Evolutionary conservation across 2,113 vertebrate genomes (phyloP), one percentile per base, ranked within the genome.

Genomic region (Eptatretus burgeri): DNA sequence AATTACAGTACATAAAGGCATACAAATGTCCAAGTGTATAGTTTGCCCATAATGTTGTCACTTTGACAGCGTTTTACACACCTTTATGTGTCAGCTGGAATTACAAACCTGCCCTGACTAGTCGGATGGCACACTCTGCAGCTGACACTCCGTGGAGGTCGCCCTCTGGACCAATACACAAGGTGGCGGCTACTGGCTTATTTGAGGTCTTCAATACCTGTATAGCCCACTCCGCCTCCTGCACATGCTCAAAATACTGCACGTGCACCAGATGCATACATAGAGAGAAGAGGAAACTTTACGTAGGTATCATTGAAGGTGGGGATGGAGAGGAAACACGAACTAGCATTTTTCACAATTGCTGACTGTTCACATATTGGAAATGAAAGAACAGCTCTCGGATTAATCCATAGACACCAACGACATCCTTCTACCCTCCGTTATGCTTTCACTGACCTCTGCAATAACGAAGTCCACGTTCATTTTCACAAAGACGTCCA

Each of bases 171-270:
- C 91, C 88, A 14, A 94, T 95, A 67, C 91, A 95, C 74, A 96
- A 67, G 0, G 76, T 78, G 5, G 75, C 83, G 52, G 85, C 87
- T 65, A 96, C 80, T 1, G 91, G 83, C 51, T 84, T 84, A 14
- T 82, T 81, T 9, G 81, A 78, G 51, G 73, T 68, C 70, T 84
- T 91, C 71, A 96, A 68, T 62, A 79, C 76, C 70, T 96, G 81
- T 1, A 94, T 83, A 14, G 91, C 88, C 91, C 91, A 96, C 65
- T 81, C 80, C 0, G 91, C 91, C 71, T 96, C 91, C 73, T 96
- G 87, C 67, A 94, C 81, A 1, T 96, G 91, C 71, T 96, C 91
- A 71, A 95, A 96, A 70, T 95, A 96, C 91, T 96, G 74, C 68
- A 76, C 52, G 20, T 20, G n/a, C 56, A 20, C 56, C n/a, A n/a